Conservation (phyloP, 30 jellyfish, hydroid and myxozoan genomes). For the Pelagia noctiluca region DNA sequence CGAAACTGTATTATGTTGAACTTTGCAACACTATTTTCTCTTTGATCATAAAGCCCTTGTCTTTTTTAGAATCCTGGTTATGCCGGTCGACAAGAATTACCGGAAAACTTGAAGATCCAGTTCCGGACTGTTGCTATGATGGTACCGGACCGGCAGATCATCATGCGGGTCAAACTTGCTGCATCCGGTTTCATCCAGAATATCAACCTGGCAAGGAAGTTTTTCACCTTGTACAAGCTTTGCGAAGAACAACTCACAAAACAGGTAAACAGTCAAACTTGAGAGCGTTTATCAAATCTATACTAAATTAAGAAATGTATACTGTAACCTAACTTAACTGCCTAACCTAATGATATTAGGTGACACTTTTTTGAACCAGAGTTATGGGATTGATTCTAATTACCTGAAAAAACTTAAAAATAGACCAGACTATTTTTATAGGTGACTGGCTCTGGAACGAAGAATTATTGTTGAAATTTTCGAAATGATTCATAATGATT, state of each 20-base stretch:
- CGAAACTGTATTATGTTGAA: neutral
- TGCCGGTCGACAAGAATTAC: constrained; percentile 96
- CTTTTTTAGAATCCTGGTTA: constrained; percentile 87
- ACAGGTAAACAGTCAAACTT: constrained; percentile 71
- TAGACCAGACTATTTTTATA: no score
- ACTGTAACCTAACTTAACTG: no score
- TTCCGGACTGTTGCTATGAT: constrained; percentile 95
- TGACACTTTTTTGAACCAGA: no score
- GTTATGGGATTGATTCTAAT: no score
- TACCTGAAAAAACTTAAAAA: no score
- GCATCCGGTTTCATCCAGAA: constrained; percentile 91
- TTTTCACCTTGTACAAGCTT: constrained; percentile 84
- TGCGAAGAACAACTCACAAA: constrained; percentile 90
- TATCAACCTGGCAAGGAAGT: constrained; percentile 78
- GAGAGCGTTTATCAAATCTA: no score
- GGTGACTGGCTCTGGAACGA: no score
- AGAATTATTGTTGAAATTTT: no score
- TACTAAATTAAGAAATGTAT: no score
- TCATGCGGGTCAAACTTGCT: constrained; percentile 91
- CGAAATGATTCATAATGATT: no score
- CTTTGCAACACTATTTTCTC: constrained; percentile 7
- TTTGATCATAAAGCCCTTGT: no score
- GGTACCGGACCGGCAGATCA: constrained; percentile 97
- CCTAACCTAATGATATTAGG: no score
- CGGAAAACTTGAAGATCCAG: constrained; percentile 88